Evolutionary conservation across 2,113 vertebrate species (phyloP).

Genomic region (Pangasianodon gigas): DNA sequence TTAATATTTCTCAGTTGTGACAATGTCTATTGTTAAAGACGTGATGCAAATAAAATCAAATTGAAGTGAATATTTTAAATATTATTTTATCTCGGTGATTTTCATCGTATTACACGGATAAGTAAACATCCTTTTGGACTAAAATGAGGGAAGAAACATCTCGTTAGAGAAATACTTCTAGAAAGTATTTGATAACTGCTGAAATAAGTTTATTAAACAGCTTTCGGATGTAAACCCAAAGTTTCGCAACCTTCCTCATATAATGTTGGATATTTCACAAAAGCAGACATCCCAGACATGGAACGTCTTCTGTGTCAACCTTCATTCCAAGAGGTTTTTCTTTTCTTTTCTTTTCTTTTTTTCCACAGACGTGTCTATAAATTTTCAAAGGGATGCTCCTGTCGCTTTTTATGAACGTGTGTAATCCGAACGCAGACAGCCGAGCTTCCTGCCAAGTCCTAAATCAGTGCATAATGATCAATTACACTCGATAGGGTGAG

Average conservation of each 20-base stretch:
- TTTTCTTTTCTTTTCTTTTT: neutral
- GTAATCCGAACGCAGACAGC: constrained; percentile 16
- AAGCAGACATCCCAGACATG: neutral
- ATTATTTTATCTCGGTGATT: neutral
- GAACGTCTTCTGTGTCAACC: constrained; percentile 1
- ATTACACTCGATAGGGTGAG: constrained; percentile 15
- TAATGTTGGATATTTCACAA: neutral
- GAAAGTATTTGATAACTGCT: neutral
- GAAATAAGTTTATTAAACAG: neutral
- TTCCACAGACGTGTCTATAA: constrained; percentile 2
- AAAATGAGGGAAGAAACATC: neutral
- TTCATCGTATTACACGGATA: neutral
- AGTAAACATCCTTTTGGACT: neutral
- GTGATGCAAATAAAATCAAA: neutral
- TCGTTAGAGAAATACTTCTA: neutral
- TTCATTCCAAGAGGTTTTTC: constrained; percentile 20
- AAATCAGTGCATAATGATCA: constrained; percentile 34
- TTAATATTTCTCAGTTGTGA: neutral
- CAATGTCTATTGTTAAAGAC: neutral
- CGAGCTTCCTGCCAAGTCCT: constrained; percentile 36
- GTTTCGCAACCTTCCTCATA: neutral
- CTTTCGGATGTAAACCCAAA: neutral
- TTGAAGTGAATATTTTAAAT: neutral
- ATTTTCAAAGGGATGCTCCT: constrained; percentile 41
- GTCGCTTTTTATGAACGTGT: constrained; percentile 7